phyloP scores from a whole-genome alignment of 2,113 vertebrate species.

The Sturnus vulgaris region DNA sequence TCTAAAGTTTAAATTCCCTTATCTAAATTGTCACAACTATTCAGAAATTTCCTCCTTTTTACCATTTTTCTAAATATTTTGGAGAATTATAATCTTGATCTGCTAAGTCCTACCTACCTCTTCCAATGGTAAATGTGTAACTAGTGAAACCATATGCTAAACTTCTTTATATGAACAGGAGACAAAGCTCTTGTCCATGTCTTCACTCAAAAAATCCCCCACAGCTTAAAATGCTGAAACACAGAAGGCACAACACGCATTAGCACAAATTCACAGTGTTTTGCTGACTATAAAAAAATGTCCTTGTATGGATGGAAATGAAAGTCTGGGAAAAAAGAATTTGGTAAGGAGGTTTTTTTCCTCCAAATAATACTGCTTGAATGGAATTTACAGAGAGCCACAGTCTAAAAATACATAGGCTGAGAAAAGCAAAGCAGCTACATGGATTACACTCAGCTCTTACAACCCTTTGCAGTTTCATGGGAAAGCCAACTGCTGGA shows the following conservation, averaged over 20 bases:
- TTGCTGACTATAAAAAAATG: neutral
- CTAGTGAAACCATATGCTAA: neutral
- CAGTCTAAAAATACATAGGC: slow-evolving; percentile 12
- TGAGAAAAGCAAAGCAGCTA: slow-evolving; percentile 24
- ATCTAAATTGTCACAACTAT: neutral
- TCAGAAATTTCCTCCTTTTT: neutral
- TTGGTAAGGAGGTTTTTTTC: neutral
- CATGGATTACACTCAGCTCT: neutral
- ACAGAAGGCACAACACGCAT: neutral
- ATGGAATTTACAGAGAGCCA: slow-evolving; percentile 1
- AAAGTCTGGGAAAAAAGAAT: neutral
- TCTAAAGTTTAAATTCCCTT: neutral
- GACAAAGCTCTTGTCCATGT: neutral
- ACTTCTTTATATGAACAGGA: neutral
- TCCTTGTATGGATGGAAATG: neutral
- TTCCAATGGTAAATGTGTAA: neutral
- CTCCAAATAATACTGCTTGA: neutral
- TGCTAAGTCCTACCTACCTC: neutral
- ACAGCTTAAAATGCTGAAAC: neutral
- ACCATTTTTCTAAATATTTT: neutral
- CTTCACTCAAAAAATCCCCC: neutral
- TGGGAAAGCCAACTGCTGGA: neutral
- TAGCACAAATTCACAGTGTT: neutral
- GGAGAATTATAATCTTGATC: neutral
- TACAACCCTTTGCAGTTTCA: neutral